Base-by-base conservation (phyloP, 35 echinoderm and acorn worm genomes). In the Holothuria glaberrima region DNA sequence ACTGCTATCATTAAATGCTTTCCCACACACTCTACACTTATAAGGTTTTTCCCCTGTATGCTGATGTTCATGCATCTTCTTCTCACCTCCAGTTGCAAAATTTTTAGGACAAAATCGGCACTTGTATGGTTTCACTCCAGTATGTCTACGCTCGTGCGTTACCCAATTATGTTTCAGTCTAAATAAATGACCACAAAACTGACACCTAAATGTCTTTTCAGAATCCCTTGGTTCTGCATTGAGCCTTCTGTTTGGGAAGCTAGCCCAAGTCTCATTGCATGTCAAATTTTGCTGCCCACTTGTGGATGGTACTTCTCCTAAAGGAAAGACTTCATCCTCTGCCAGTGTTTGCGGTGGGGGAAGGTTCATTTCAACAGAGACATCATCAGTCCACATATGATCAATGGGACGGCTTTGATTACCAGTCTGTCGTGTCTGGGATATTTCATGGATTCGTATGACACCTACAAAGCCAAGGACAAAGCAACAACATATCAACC, bases 61-160 rank as follows among this genome's bases (percentile, higher is more conserved):
- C 7, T 44, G 57, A 14, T 50, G 29, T 50, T 65, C 71, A 31
- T 90, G 89, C 6, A 63, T 45, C 22, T 25, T 82, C 44, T 48
- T 58, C 35, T 65, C 54, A 6, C 76, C 58, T 14, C 52, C 22
- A 14, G 48, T 36, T 27, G 58, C 75, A 67, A 90, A 90, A 9
- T 20, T 19, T 52, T 90, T 93, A 13, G 62, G 30, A 52, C 94
- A 96, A 2, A 80, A 61, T 17, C 87, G 74, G 46, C 91, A 96
- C 20, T 46, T 88, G 65, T 52, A 86, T 12, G 90, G 90, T 35
- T 87, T 83, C 52, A 83, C 86, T 59, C 90, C 94, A 0, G 90
- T 92, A 30, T 95, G 94, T 20, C 44, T 30, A 20, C 86, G 59
- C 32, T 64, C 72, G 24, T 92, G 94, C 4, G 68, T 80, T 13